Conservation (phyloP, 2,113 vertebrate species). For the Thamnaconus septentrionalis region DNA sequence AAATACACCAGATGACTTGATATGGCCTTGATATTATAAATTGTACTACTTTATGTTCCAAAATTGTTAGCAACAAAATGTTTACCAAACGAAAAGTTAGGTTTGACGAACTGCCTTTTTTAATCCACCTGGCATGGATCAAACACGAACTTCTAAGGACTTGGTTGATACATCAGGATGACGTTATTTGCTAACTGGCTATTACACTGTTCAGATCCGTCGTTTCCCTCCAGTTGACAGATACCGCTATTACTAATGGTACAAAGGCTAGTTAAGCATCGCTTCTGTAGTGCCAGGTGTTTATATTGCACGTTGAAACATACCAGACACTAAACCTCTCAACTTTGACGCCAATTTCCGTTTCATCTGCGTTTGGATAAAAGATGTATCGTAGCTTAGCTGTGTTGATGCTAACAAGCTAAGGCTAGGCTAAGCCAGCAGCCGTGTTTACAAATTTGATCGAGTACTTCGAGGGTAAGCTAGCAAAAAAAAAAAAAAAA, state of each 20-base stretch:
- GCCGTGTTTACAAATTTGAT: constrained; percentile 50
- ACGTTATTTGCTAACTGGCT: constrained; percentile 1
- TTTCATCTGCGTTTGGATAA: no score
- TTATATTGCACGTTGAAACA: accelerated
- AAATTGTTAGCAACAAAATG: no score
- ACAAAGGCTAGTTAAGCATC: background rate
- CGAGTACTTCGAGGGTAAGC: background rate
- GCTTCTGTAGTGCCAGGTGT: background rate
- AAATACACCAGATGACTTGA: no score
- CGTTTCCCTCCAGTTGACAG: constrained; percentile 49
- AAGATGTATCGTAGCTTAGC: background rate
- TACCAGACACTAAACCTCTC: accelerated
- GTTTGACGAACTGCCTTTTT: no score
- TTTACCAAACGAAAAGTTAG: no score
- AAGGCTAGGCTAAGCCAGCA: constrained; percentile 21
- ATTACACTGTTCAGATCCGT: constrained; percentile 5
- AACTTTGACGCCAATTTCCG: background rate
- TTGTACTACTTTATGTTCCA: no score
- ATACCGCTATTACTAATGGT: background rate
- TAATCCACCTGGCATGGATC: no score
- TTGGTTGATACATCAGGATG: no score
- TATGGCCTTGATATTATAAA: no score
- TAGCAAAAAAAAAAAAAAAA: background rate
- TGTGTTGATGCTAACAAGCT: constrained; percentile 38
- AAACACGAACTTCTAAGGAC: no score